Evolutionary conservation across 2,888 invertebrate genomes (phyloP).

Genomic region (Colletes collaris): DNA sequence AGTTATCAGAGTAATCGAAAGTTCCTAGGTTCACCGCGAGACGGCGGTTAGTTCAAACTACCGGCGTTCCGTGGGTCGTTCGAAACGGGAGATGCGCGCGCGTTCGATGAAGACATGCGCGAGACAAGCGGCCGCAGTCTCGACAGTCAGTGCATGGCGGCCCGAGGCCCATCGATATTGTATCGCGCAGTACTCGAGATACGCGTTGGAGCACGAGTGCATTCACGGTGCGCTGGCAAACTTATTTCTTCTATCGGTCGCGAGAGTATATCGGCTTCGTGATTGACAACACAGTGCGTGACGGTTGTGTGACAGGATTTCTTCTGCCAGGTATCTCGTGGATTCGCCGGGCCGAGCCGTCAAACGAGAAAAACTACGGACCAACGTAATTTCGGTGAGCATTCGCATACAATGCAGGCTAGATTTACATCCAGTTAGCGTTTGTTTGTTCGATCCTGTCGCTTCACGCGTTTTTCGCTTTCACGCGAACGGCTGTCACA

Average conservation of each 20-base stretch:
- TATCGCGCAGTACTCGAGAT: slow-evolving; percentile 63
- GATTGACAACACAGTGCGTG: slow-evolving; percentile 58
- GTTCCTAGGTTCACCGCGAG: no score
- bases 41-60: no score
- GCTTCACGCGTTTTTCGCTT: background rate
- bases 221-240: slow-evolving; percentile 27
- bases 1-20: no score
- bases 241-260: slow-evolving; percentile 11
- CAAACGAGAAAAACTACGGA: slow-evolving; percentile 15
- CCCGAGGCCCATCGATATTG: slow-evolving; percentile 75
- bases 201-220: slow-evolving; percentile 53
- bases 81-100: slow-evolving; percentile 62
- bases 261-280: slow-evolving; percentile 15
- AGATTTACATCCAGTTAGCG: background rate
- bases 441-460: background rate
- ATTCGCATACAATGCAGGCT: background rate
- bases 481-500: background rate
- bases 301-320: slow-evolving; percentile 54
- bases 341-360: slow-evolving; percentile 38
- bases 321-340: slow-evolving; percentile 30
- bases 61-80: slow-evolving; percentile 42
- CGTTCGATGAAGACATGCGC: slow-evolving; percentile 75
- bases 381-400: slow-evolving; percentile 56
- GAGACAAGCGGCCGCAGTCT: slow-evolving; percentile 68
- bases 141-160: slow-evolving; percentile 79